These are phyloP conservation scores for Neomicropteryx cornuta DNA, from an alignment of 1,140 invertebrate species.

Conservation along the genomic window DNA sequence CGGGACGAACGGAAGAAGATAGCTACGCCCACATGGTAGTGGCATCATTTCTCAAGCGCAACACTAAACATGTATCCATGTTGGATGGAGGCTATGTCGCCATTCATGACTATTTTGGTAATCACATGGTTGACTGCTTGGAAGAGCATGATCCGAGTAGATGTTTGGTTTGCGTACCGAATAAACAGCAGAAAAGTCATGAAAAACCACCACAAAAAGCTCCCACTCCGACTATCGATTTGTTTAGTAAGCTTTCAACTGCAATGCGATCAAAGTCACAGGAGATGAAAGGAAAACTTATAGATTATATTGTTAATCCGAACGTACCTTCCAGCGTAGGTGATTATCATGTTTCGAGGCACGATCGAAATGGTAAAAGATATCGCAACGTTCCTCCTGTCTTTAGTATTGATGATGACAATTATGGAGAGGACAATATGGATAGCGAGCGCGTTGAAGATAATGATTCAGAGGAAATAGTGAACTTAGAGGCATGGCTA, in stretches of 20 bases:
- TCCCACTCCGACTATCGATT: slow-evolving; percentile 44
- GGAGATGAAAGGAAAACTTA: slow-evolving; percentile 85
- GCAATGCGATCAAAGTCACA: slow-evolving; percentile 83
- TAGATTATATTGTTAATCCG: slow-evolving; percentile 89
- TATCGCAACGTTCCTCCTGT: slow-evolving; percentile 85
- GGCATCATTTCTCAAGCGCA: slow-evolving; percentile 91
- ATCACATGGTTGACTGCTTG: slow-evolving; percentile 65
- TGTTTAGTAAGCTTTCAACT: slow-evolving; percentile 66
- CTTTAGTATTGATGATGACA: slow-evolving; percentile 91
- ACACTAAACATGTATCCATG: slow-evolving; percentile 86
- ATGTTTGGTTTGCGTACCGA: slow-evolving; percentile 70
- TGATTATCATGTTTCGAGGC: slow-evolving; percentile 69
- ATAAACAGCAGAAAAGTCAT: slow-evolving; percentile 35
- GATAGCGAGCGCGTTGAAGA: slow-evolving; percentile 21
- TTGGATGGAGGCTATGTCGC: slow-evolving; percentile 87
- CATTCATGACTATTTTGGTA: slow-evolving; percentile 74
- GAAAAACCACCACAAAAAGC: slow-evolving; percentile 22
- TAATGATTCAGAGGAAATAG: slow-evolving; percentile 28
- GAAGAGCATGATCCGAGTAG: slow-evolving; percentile 68
- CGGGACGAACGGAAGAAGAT: slow-evolving; percentile 90
- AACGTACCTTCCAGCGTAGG: slow-evolving; percentile 43
- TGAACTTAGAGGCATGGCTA: slow-evolving; percentile 49
- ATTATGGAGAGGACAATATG: slow-evolving; percentile 49
- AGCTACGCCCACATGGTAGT: slow-evolving; percentile 98
- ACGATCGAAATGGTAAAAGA: slow-evolving; percentile 73